Conservation (phyloP, 2,888 invertebrate species). For the Cenopis cana region DNA sequence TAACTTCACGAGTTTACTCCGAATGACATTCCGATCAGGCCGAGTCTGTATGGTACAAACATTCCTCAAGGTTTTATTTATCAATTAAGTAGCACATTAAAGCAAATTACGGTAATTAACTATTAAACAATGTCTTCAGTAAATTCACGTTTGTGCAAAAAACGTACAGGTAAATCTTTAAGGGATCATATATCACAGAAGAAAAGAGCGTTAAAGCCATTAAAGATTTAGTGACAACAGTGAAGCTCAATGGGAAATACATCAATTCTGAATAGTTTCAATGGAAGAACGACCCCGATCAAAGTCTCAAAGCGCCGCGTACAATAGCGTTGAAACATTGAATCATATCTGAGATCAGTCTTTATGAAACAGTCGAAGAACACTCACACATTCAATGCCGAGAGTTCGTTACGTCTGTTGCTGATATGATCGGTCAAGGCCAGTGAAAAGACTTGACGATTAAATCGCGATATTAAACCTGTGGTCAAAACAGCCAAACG, state of each 20-base stretch:
- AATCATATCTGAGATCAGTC: slow-evolving; percentile 69
- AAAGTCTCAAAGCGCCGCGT: slow-evolving; percentile 61
- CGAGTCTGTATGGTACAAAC: slow-evolving; percentile 14
- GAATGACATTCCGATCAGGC: slow-evolving; percentile 36
- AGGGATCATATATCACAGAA: slow-evolving; percentile 19
- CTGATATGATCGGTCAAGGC: slow-evolving; percentile 58
- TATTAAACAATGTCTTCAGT: slow-evolving; percentile 16
- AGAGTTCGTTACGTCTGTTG: slow-evolving; percentile 56
- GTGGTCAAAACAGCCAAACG: slow-evolving; percentile 72
- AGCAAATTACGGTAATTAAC: slow-evolving; percentile 21
- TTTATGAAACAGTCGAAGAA: slow-evolving; percentile 48
- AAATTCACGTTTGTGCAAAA: slow-evolving; percentile 6
- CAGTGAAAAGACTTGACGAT: slow-evolving; percentile 52
- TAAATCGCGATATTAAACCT: slow-evolving; percentile 49
- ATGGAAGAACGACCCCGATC: slow-evolving; percentile 57
- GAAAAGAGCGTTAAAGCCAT: slow-evolving; percentile 33
- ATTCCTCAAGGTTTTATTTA: slow-evolving; percentile 5
- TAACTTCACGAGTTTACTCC: slow-evolving; percentile 40
- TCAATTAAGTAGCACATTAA: slow-evolving; percentile 5
- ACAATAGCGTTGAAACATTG: slow-evolving; percentile 69
- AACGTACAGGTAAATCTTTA: slow-evolving; percentile 34
- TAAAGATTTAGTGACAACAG: slow-evolving; percentile 55
- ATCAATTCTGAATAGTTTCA: slow-evolving; percentile 57
- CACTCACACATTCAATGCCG: slow-evolving; percentile 59
- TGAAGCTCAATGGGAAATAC: slow-evolving; percentile 51